These are phyloP conservation scores for Sarcophaga bullata DNA, from an alignment of 1,140 invertebrate genomes.

Conservation along the genomic window DNA sequence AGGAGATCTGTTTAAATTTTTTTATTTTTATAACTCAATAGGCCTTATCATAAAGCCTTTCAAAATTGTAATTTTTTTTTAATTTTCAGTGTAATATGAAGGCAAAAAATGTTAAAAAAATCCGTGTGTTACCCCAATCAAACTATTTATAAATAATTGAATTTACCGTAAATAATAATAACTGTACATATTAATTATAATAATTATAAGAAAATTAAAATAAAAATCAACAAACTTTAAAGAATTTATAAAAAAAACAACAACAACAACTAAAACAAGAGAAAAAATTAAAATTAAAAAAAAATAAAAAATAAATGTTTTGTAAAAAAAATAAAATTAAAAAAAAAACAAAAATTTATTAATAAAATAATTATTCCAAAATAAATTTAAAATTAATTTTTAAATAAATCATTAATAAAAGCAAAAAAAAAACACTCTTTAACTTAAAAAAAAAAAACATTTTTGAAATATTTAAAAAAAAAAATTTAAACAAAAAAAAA, in stretches of 20 bases:
- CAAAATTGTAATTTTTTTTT: too few species aligned
- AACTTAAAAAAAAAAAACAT: slow-evolving; percentile 22
- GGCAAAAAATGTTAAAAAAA: too few species aligned
- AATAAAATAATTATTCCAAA: slow-evolving; percentile 5
- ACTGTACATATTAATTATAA: too few species aligned
- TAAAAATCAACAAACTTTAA: not conserved
- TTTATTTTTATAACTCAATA: too few species aligned
- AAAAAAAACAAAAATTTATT: not conserved
- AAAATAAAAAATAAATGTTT: not conserved
- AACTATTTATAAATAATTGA: too few species aligned
- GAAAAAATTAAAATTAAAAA: slow-evolving; percentile 17
- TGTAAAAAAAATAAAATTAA: slow-evolving; percentile 6
- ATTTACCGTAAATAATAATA: too few species aligned
- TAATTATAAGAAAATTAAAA: too few species aligned
- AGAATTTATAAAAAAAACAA: not conserved
- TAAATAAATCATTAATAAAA: slow-evolving; percentile 3
- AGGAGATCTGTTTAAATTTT: too few species aligned
- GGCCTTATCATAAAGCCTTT: too few species aligned
- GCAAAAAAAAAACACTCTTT: not conserved
- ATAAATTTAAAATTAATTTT: slow-evolving; percentile 5
- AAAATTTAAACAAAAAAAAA: not conserved
- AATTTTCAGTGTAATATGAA: too few species aligned
- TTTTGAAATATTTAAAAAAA: slow-evolving; percentile 20
- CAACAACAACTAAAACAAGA: not conserved
- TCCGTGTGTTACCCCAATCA: too few species aligned